phyloP scores from a whole-genome alignment of 1,140 invertebrate genomes.

The Leptonema lineaticorne region DNA sequence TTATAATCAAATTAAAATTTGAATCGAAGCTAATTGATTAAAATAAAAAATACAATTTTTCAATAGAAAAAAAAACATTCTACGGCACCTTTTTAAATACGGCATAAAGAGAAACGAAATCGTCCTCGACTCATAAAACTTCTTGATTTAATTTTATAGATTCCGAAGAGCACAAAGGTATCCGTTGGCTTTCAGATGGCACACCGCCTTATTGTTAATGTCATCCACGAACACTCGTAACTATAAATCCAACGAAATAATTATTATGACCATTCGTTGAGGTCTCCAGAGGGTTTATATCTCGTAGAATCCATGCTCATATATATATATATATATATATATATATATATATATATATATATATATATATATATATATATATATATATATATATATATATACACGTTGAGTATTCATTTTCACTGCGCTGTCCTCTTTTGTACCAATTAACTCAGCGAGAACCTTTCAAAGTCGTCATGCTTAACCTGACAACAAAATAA shows the following conservation, averaged over 20 bases:
- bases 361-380: not conserved
- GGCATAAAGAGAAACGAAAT: slow-evolving; percentile 10
- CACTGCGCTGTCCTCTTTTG: slow-evolving; percentile 1
- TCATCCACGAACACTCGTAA: slow-evolving; percentile 32
- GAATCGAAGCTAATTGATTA: no score
- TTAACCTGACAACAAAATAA: no score
- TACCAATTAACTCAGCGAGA: slow-evolving; percentile 21
- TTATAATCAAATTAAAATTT: no score
- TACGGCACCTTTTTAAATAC: not conserved
- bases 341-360: no score
- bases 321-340: no score
- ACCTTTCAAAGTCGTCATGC: no score
- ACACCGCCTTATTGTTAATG: slow-evolving; percentile 38
- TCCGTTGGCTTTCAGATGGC: slow-evolving; percentile 22
- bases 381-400: no score
- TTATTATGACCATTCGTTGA: slow-evolving; percentile 23
- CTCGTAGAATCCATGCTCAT: not conserved
- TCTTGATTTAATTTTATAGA: slow-evolving; percentile 40
- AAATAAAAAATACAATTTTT: no score
- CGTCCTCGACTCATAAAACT: slow-evolving; percentile 29
- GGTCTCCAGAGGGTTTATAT: not conserved
- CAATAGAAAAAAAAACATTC: no score
- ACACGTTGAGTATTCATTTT: slow-evolving; percentile 18
- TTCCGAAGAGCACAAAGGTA: slow-evolving; percentile 23
- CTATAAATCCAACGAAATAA: slow-evolving; percentile 41